Conservation (phyloP, 2,113 vertebrate genomes). For the Laticauda colubrina region DNA sequence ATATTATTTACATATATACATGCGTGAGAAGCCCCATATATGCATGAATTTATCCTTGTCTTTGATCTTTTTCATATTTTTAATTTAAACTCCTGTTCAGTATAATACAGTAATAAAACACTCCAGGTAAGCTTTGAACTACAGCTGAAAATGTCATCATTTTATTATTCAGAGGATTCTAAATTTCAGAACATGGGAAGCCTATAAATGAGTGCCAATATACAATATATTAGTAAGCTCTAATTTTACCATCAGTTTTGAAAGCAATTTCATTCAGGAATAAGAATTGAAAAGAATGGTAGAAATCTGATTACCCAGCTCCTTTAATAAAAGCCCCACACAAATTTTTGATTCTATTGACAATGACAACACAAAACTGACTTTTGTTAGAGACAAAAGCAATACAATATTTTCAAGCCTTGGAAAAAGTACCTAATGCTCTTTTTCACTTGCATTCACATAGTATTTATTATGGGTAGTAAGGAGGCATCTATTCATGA, state of each 20-base stretch:
- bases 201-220: not conserved
- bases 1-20: not conserved
- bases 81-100: not conserved
- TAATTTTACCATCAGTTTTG: not conserved
- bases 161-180: not conserved
- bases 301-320: not conserved
- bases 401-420: not conserved
- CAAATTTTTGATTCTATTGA: not conserved
- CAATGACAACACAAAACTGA: not conserved
- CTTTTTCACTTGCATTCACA: not conserved
- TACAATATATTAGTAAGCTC: not conserved
- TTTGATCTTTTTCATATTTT: not conserved
- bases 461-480: fast-evolving
- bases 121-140: not conserved
- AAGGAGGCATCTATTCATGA: not conserved
- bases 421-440: not conserved
- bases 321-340: not conserved
- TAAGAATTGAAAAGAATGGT: not conserved
- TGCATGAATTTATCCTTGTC: not conserved
- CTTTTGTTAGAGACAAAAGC: not conserved
- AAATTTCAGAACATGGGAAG: not conserved
- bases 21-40: not conserved
- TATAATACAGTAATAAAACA: not conserved
- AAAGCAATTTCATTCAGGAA: not conserved
- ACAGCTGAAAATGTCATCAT: not conserved